Conservation (phyloP, 2,797 vertebrate species). For the Bucorvus abyssinicus region DNA sequence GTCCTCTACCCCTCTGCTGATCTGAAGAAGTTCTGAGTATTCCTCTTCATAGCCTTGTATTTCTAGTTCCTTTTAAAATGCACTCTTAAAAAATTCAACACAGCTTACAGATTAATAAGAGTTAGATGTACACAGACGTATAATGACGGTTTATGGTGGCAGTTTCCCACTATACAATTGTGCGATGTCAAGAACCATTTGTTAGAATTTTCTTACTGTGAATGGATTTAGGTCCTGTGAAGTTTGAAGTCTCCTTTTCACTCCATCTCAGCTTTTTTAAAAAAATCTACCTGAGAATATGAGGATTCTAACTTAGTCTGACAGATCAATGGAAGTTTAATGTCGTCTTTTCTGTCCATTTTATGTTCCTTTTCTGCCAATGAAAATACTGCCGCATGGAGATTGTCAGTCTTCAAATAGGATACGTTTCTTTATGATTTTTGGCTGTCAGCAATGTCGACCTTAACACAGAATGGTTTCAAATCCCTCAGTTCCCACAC, state of each 20-base stretch:
- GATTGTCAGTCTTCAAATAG: conserved; percentile 4
- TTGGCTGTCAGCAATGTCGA: neutral
- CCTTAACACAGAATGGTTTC: neutral
- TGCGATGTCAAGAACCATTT: neutral
- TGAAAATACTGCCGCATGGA: neutral
- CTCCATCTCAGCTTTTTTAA: neutral
- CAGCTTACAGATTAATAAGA: neutral
- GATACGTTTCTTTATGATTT: neutral
- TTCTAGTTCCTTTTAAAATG: neutral
- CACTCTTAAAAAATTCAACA: neutral
- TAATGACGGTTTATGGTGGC: neutral
- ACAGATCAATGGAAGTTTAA: conserved; percentile 15
- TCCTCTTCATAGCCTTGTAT: conserved; percentile 5
- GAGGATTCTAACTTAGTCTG: conserved; percentile 40
- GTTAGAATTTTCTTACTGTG: conserved; percentile 23
- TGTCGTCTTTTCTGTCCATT: conserved; percentile 12
- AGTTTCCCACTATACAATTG: neutral
- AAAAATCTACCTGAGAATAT: neutral
- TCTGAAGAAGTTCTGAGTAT: conserved; percentile 31
- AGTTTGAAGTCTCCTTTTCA: conserved; percentile 33
- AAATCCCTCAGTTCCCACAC: neutral
- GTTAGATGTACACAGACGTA: neutral
- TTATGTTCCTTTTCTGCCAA: conserved; percentile 30
- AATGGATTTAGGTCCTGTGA: conserved; percentile 40
- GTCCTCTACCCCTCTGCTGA: conserved; percentile 44